Percentiles rank a stretch among this genome's conserved stretches.
Conservation (phyloP, 2,888 invertebrate species). For the Heterodera filipjevi region DNA sequence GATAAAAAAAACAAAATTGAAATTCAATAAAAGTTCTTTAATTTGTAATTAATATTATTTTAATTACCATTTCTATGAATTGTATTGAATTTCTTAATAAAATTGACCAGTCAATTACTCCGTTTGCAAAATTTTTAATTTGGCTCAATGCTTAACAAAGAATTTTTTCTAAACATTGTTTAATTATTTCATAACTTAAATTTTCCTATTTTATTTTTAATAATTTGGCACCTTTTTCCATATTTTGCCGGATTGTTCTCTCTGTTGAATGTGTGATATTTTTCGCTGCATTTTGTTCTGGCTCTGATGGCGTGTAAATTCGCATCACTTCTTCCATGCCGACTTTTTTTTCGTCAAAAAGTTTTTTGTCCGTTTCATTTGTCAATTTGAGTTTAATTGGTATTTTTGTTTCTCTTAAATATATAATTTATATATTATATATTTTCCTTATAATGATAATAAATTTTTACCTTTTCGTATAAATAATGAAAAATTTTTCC, state of each 20-base stretch:
- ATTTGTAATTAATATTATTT: neutral
- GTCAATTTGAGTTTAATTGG: neutral
- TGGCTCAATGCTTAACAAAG: neutral
- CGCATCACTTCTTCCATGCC: neutral
- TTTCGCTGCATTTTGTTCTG: neutral
- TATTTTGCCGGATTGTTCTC: neutral
- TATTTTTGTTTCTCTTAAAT: neutral
- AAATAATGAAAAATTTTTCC: slow-evolving; percentile 16
- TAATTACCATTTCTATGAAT: neutral
- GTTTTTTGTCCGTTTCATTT: neutral
- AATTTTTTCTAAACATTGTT: neutral
- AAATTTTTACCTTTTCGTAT: slow-evolving; percentile 2
- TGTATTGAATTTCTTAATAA: neutral
- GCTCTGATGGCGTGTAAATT: neutral
- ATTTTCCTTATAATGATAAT: neutral
- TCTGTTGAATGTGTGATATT: neutral
- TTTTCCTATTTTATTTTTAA: neutral
- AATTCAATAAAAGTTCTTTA: no score
- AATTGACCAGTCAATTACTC: neutral
- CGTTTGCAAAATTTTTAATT: neutral
- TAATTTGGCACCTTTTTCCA: neutral
- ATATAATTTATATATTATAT: neutral
- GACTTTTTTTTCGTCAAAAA: neutral
- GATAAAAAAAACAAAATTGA: neutral
- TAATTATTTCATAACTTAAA: neutral